Conservation (phyloP, 64 coral and sea anemone species). For the Dendronephthya gigantea region DNA sequence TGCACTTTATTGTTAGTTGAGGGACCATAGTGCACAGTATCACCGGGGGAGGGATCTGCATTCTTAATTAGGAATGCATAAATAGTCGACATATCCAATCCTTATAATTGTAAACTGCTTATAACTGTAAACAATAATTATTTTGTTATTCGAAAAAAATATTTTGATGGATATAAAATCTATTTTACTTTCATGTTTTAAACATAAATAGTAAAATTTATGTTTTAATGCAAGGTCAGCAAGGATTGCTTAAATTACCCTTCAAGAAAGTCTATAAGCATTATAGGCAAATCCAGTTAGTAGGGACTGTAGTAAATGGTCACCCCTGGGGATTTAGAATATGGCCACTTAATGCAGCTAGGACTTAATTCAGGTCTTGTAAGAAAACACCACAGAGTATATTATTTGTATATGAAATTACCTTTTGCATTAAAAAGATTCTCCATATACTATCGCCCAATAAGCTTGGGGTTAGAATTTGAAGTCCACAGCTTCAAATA, state of each 20-base stretch:
- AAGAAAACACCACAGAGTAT: too few relatives aligned
- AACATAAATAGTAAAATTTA: too few relatives aligned
- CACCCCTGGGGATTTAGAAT: too few relatives aligned
- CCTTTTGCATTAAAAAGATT: neutral
- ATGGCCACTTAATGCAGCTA: too few relatives aligned
- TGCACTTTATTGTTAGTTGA: neutral
- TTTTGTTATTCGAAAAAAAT: neutral
- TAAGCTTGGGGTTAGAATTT: neutral
- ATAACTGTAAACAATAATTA: neutral
- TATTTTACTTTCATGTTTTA: neutral
- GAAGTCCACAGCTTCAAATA: neutral
- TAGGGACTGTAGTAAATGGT: too few relatives aligned
- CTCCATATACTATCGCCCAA: neutral
- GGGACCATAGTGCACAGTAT: neutral
- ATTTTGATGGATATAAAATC: too few relatives aligned
- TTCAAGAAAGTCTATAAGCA: too few relatives aligned
- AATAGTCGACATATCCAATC: neutral
- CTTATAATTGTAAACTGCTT: neutral
- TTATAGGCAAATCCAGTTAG: too few relatives aligned
- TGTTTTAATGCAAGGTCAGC: too few relatives aligned
- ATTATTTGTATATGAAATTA: neutral
- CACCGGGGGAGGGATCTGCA: neutral
- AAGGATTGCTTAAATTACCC: too few relatives aligned
- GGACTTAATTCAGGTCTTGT: too few relatives aligned
- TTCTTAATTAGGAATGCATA: neutral